A percentile compares a stretch with the other conserved stretches of the same genome.
Evolutionary conservation across 2,888 invertebrate genomes (phyloP).

Genomic region (Xestoiulus laeticollis): DNA sequence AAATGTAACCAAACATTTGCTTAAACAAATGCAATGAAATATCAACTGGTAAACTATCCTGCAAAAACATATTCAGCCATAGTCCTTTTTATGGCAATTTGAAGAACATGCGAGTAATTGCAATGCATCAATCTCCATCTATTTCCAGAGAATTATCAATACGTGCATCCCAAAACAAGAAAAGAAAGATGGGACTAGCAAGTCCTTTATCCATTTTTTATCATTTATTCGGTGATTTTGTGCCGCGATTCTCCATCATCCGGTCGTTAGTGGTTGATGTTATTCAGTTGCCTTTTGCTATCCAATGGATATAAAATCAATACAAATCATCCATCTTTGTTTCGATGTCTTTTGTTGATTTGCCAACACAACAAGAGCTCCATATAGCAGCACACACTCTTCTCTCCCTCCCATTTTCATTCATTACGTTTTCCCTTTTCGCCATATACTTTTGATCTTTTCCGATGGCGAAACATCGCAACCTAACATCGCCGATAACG

Average conservation of each 20-base stretch:
- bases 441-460: conserved; percentile 1
- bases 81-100: background rate
- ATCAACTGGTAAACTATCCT: background rate
- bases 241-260: background rate
- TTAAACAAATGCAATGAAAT: background rate
- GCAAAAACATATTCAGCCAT: background rate
- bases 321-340: conserved; percentile 9
- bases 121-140: background rate
- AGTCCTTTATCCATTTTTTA: background rate
- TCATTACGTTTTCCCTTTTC: conserved; percentile 9
- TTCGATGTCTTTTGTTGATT: conserved; percentile 9
- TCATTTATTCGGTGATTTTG: conserved; percentile 9
- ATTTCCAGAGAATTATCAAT: background rate
- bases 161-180: background rate
- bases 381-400: background rate
- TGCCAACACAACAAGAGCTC: background rate
- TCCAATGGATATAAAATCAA: background rate
- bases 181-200: background rate
- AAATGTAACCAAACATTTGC: background rate
- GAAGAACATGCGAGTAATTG: background rate
- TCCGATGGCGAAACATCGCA: background rate
- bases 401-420: background rate
- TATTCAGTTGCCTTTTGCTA: conserved; percentile 1
- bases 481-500: background rate
- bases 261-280: conserved; percentile 9